phyloP scores from a whole-genome alignment of 30 jellyfish, hydroid and myxozoan species.

The Turritopsis dohrnii region DNA sequence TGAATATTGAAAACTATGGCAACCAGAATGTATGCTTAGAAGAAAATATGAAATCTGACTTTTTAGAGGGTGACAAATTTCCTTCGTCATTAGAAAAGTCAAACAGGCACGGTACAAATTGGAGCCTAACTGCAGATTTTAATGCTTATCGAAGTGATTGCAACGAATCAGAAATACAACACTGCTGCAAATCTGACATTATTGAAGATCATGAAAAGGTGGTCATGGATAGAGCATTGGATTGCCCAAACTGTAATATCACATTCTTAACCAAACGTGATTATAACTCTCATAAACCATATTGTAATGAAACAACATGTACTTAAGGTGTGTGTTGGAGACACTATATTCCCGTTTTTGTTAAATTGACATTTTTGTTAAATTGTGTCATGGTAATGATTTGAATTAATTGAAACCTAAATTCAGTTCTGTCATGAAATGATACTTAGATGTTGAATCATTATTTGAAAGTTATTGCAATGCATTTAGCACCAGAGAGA shows the following conservation, averaged over 20 bases:
- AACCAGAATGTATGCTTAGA: not conserved
- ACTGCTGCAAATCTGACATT: not conserved
- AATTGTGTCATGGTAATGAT: no score
- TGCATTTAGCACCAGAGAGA: no score
- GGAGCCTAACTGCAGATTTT: not conserved
- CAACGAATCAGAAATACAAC: no score
- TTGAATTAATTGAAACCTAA: no score
- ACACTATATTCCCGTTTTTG: not conserved
- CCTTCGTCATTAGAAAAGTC: not conserved
- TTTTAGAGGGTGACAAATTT: not conserved
- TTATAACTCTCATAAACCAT: slow-evolving; percentile 27
- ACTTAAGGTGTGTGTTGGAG: not conserved
- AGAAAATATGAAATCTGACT: not conserved
- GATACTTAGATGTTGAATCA: no score
- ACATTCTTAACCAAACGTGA: slow-evolving; percentile 28
- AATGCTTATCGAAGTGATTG: no score
- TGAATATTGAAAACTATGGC: not conserved
- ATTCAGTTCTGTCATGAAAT: no score
- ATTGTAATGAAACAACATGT: slow-evolving; percentile 18
- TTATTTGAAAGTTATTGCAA: no score
- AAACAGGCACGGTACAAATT: not conserved
- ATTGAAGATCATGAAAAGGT: not conserved
- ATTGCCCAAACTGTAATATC: slow-evolving; percentile 25
- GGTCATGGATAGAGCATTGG: slow-evolving; percentile 27
- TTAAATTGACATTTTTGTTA: no score